These are phyloP conservation scores for Catocala fraxini DNA, from an alignment of 2,888 invertebrate genomes.

Conservation along the genomic window DNA sequence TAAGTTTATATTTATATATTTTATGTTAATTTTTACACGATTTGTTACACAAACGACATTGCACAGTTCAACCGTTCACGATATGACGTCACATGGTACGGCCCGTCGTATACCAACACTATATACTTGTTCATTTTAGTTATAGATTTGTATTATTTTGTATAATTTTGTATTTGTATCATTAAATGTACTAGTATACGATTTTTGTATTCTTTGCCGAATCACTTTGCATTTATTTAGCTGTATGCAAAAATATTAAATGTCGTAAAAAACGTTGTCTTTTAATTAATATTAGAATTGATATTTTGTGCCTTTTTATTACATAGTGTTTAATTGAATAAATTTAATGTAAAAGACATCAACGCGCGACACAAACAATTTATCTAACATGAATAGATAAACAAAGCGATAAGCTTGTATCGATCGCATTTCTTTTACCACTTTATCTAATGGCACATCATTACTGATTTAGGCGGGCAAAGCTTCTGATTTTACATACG, in stretches of 20 bases:
- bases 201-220: conserved; percentile 3
- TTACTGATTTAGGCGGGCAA: conserved; percentile 63
- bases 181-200: neutral
- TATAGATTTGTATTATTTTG: conserved; percentile 9
- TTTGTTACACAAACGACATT: conserved; percentile 82
- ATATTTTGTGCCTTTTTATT: neutral
- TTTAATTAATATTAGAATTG: neutral
- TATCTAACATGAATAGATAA: conserved; percentile 73
- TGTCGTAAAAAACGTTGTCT: neutral
- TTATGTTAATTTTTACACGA: conserved; percentile 71
- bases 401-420: conserved; percentile 70
- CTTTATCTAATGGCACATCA: conserved; percentile 60
- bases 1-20: conserved; percentile 62
- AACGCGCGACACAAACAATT: conserved; percentile 75
- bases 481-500: conserved; percentile 39
- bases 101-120: conserved; percentile 66
- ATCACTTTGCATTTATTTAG: conserved; percentile 3
- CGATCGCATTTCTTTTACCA: conserved; percentile 71
- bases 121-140: conserved; percentile 14
- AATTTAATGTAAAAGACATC: conserved; percentile 77
- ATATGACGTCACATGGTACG: conserved; percentile 69
- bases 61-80: conserved; percentile 80
- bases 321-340: neutral
- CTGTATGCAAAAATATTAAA: conserved; percentile 1
- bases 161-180: neutral